Percentiles rank a stretch among this genome's conserved stretches.
These are phyloP conservation scores for Falco punctatus DNA, from an alignment of 2,113 vertebrate genomes.

Conservation along the genomic window DNA sequence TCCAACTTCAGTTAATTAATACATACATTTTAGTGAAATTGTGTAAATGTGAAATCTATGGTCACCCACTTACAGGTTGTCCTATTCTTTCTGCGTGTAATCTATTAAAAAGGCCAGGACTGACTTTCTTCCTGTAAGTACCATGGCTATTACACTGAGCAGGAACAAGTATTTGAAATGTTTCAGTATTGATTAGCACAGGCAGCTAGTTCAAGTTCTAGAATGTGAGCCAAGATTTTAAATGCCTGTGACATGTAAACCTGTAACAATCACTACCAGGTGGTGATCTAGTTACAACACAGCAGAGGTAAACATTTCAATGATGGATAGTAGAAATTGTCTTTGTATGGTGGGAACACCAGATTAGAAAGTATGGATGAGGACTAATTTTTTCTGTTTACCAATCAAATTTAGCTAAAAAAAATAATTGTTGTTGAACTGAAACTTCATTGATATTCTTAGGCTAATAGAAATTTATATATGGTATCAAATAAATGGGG, in stretches of 20 bases:
- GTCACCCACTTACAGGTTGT: not conserved
- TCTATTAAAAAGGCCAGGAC: not conserved
- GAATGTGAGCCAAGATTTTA: not conserved
- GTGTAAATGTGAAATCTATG: not conserved
- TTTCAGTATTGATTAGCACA: not conserved
- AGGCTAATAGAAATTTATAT: not conserved
- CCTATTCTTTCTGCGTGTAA: not conserved
- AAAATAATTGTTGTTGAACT: not conserved
- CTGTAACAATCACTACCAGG: not conserved
- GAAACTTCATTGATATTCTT: not conserved
- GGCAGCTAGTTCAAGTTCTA: not conserved
- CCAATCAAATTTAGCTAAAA: not conserved
- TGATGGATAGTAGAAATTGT: not conserved
- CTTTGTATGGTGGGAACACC: not conserved
- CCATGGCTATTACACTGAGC: not conserved
- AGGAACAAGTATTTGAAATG: not conserved
- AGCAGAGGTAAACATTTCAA: not conserved
- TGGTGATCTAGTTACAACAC: not conserved
- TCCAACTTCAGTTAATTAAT: conserved; percentile 10
- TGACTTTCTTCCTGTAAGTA: not conserved
- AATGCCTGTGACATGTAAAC: not conserved
- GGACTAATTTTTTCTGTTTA: not conserved
- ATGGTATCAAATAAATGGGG: rapidly evolving
- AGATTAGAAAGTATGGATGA: not conserved
- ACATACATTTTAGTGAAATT: not conserved